phyloP scores from a whole-genome alignment of 2,888 invertebrate genomes.

The Drosophila conformis region DNA sequence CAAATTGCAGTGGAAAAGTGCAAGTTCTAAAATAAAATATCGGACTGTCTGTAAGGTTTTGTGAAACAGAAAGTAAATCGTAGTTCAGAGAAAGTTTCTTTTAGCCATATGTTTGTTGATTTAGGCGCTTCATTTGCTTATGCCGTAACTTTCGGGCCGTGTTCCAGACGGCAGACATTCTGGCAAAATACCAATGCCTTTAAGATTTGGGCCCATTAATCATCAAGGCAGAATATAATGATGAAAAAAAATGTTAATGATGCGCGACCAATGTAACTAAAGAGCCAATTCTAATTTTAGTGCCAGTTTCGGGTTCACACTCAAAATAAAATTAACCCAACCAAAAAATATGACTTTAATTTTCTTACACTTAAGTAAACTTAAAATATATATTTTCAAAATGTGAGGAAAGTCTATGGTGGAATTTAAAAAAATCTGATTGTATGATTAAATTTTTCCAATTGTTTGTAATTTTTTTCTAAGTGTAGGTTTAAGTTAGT shows the following conservation, averaged over 20 bases:
- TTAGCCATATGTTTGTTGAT: slow-evolving; percentile 12
- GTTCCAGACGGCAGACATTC: slow-evolving; percentile 10
- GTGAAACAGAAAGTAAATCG: slow-evolving; percentile 76
- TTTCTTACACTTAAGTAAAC: neutral
- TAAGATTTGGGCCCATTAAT: slow-evolving; percentile 59
- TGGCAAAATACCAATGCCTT: slow-evolving; percentile 5
- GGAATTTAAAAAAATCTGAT: neutral
- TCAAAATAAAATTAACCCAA: neutral
- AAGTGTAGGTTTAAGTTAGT: slow-evolving; percentile 2
- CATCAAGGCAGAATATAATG: slow-evolving; percentile 62
- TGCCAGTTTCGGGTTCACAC: slow-evolving; percentile 2
- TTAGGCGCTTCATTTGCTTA: slow-evolving; percentile 54
- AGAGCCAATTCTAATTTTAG: slow-evolving; percentile 18
- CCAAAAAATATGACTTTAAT: too few relatives aligned
- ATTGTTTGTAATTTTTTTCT: neutral
- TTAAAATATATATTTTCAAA: neutral
- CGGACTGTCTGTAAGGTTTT: slow-evolving; percentile 36
- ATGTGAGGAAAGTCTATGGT: fast-evolving
- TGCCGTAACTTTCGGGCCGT: slow-evolving; percentile 60
- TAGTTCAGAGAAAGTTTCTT: slow-evolving; percentile 70
- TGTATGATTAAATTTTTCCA: neutral
- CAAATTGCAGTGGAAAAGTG: slow-evolving; percentile 40
- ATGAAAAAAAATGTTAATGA: slow-evolving; percentile 64
- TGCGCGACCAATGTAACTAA: slow-evolving; percentile 47
- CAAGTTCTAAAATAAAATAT: slow-evolving; percentile 57